Evolutionary conservation across 2,888 invertebrate species (phyloP), one percentile per base, ranked within the genome.

Genomic region (Keiferia lycopersicella): DNA sequence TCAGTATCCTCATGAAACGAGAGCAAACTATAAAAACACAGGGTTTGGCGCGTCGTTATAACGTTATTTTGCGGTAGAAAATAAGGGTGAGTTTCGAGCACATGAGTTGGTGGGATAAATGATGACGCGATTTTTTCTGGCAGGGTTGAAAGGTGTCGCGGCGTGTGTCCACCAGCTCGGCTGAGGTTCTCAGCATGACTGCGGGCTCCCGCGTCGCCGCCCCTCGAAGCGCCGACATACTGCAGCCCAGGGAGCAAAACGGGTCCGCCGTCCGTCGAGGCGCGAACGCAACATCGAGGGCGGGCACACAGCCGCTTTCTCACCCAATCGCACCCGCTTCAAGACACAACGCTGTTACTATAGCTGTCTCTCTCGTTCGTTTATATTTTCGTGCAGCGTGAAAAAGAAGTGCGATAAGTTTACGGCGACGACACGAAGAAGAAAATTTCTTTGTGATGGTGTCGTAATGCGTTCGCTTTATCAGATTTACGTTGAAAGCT

Each of bases 401-500:
- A 83, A 70, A 77, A 80, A 78, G 80, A 78, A 65, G 67, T 56
- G 64, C 53, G 65, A 75, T 69, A 61, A 68, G 68, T 64, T 72
- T 68, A 67, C 75, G 75, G 75, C 72, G 74, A 72, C 68, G 74
- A 74, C 76, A 73, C 77, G 76, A 80, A 83, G 82, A 86, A 84
- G 88, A 86, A 91, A 88, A 84, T 83, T 86, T 88, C 87, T 86
- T 85, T 84, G 89, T 87, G 83, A 87, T 87, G 74, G 87, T 86
- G 85, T 81, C 82, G 84, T 89, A 89, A 91, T 88, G 87, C 84
- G 87, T 85, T 86, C 84, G 82, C 82, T 88, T 90, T 91, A 90
- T 88, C 90, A 89, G 91, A 90, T 90, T 90, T 88, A 89, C 86
- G 88, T 88, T 88, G 89, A 90, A 91, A 91, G 91, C 88, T 90